Percentiles rank a stretch among this genome's conserved stretches.
phyloP scores from a whole-genome alignment of 2,113 vertebrate genomes.

The Neotoma lepida region DNA sequence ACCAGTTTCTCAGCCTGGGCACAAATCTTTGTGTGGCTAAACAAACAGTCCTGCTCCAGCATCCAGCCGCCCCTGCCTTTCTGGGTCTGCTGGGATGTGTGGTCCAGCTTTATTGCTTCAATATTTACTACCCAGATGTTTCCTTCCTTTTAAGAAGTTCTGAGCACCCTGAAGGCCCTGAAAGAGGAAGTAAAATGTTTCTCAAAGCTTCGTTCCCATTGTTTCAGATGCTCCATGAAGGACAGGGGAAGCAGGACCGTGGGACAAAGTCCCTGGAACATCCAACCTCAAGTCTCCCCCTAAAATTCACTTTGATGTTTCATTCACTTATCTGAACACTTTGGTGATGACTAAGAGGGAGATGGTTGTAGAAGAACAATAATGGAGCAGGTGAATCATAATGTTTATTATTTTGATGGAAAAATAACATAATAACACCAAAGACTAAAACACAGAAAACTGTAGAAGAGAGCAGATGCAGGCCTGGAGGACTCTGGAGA shows the following conservation, averaged over 20 bases:
- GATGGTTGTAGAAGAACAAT: background rate
- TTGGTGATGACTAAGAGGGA: constrained; percentile 3
- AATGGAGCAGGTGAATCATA: background rate
- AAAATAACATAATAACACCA: background rate
- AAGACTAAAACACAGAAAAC: background rate
- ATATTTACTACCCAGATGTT: background rate
- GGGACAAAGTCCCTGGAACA: background rate
- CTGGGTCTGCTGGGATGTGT: background rate
- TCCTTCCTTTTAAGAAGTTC: constrained; percentile 20
- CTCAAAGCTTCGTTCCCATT: background rate
- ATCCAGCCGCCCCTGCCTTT: background rate
- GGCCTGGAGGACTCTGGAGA: background rate
- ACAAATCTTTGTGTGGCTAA: background rate
- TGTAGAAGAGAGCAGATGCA: background rate
- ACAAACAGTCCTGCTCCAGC: background rate
- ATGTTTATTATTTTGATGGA: background rate
- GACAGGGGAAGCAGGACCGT: background rate
- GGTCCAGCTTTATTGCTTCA: constrained; percentile 3
- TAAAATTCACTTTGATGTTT: constrained; percentile 15
- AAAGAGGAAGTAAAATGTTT: constrained; percentile 3
- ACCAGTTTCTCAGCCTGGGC: background rate
- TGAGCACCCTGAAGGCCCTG: background rate
- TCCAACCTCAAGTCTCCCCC: background rate
- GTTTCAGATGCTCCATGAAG: background rate
- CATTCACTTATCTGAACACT: constrained; percentile 1